Percentiles rank a stretch among this genome's conserved stretches.
These are phyloP conservation scores for Scopus umbretta DNA, from an alignment of 2,113 vertebrate genomes.

Conservation along the genomic window DNA sequence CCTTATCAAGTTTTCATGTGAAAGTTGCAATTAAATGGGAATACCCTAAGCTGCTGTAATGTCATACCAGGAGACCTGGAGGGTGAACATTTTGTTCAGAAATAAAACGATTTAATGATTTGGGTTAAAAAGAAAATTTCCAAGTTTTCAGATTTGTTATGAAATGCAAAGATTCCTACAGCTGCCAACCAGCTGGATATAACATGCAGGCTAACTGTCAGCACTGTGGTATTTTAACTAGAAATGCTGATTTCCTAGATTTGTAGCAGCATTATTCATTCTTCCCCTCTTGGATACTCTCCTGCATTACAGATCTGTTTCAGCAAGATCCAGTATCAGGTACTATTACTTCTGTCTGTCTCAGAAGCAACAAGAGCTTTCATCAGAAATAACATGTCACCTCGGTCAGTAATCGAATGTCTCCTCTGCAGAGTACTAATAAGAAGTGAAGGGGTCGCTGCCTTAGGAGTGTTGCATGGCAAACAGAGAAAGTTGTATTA, in stretches of 20 bases:
- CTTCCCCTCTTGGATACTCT: neutral
- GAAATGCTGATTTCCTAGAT: neutral
- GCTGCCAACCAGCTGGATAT: neutral
- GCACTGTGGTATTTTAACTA: neutral
- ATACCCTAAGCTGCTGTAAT: neutral
- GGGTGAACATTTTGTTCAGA: neutral
- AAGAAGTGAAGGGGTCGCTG: fast-evolving
- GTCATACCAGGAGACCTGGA: neutral
- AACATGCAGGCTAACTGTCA: neutral
- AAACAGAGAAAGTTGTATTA: neutral
- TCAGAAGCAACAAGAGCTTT: neutral
- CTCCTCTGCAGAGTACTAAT: neutral
- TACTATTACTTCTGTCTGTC: neutral
- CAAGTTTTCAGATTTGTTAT: neutral
- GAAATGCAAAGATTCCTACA: neutral
- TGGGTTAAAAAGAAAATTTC: neutral
- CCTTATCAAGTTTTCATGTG: neutral
- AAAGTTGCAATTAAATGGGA: neutral
- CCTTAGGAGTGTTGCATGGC: neutral
- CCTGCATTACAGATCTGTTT: neutral
- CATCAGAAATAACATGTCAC: neutral
- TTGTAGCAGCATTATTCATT: neutral
- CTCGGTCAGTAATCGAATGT: neutral
- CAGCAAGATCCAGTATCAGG: neutral
- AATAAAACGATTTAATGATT: neutral